These are phyloP conservation scores for Pseudomyrmex gracilis DNA, from an alignment of 1,140 invertebrate genomes.

Conservation along the genomic window DNA sequence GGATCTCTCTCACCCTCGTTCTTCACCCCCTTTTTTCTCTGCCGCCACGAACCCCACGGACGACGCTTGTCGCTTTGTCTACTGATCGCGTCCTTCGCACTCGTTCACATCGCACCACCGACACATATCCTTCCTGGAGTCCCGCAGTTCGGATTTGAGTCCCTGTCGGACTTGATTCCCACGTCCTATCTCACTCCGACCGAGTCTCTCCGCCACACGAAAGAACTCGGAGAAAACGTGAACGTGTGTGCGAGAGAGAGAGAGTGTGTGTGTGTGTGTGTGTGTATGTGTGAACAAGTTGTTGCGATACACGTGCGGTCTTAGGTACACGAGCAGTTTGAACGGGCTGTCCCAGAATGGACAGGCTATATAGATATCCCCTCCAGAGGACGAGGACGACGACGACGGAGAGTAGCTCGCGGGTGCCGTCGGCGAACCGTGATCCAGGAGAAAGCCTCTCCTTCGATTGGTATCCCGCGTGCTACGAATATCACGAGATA, in stretches of 20 bases:
- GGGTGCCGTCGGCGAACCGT: slow-evolving; percentile 60
- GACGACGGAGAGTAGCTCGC: slow-evolving; percentile 62
- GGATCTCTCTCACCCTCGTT: slow-evolving; percentile 28
- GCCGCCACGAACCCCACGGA: slow-evolving; percentile 11
- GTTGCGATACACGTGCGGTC: slow-evolving; percentile 62
- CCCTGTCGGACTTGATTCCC: background rate
- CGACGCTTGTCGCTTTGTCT: slow-evolving; percentile 48
- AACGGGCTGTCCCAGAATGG: slow-evolving; percentile 76
- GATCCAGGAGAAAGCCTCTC: slow-evolving; percentile 80
- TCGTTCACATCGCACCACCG: slow-evolving; percentile 78
- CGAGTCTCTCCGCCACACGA: background rate
- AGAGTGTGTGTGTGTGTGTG: background rate
- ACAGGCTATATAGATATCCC: slow-evolving; percentile 82
- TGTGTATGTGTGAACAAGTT: slow-evolving; percentile 39
- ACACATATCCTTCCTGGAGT: slow-evolving; percentile 65
- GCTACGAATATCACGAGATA: background rate
- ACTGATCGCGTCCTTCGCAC: slow-evolving; percentile 70
- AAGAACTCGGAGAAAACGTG: background rate
- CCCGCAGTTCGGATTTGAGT: background rate
- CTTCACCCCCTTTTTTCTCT: slow-evolving; percentile 10
- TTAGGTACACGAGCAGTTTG: slow-evolving; percentile 80
- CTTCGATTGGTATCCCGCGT: slow-evolving; percentile 70
- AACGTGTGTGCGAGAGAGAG: slow-evolving; percentile 5
- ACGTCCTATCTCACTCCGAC: background rate
- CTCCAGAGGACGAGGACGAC: slow-evolving; percentile 71